Percentiles rank a stretch among this genome's conserved stretches.
Evolutionary conservation across 2,888 invertebrate genomes (phyloP).

Genomic region (Coenonympha arcania): DNA sequence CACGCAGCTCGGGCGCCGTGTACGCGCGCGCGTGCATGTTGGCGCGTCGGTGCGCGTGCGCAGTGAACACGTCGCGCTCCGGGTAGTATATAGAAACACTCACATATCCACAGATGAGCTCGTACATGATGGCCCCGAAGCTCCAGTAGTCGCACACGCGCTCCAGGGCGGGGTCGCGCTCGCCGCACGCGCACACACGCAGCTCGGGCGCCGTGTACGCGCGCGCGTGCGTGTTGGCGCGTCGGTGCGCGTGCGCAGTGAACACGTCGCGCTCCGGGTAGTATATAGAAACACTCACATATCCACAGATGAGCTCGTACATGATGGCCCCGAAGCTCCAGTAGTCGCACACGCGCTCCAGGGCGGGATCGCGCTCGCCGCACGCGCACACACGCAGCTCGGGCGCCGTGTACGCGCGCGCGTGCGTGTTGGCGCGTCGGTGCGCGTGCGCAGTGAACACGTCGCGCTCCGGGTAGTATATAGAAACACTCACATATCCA

Average conservation of each 20-base stretch:
- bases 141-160: constrained; percentile 86
- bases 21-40: too few species aligned
- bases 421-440: constrained; percentile 74
- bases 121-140: constrained; percentile 87
- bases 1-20: too few species aligned
- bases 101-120: constrained; percentile 87
- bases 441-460: constrained; percentile 39
- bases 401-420: constrained; percentile 45
- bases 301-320: constrained; percentile 87
- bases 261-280: constrained; percentile 30
- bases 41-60: too few species aligned
- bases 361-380: constrained; percentile 58
- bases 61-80: too few species aligned
- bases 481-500: constrained; percentile 82
- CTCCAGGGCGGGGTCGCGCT: constrained; percentile 44
- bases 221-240: constrained; percentile 65
- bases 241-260: constrained; percentile 53
- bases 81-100: too few species aligned
- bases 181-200: constrained; percentile 76
- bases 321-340: constrained; percentile 91
- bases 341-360: constrained; percentile 76
- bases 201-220: constrained; percentile 50
- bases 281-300: constrained; percentile 79
- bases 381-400: constrained; percentile 73
- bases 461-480: constrained; percentile 32